These are phyloP conservation scores for Tryphoninae sp. DNA, from an alignment of 2,888 invertebrate genomes.

Conservation along the genomic window DNA sequence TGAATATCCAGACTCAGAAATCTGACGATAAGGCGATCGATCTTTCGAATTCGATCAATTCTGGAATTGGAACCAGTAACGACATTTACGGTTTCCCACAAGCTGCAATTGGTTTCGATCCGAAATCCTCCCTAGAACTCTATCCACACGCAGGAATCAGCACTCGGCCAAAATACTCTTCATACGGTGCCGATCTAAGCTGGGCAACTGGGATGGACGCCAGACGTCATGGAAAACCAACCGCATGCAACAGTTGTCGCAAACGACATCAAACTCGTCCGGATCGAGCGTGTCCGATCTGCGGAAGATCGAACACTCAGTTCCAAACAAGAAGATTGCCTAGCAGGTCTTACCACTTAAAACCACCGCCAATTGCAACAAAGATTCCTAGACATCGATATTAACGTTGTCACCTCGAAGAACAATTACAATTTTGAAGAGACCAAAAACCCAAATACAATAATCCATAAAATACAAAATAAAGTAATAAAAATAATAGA, in stretches of 20 bases:
- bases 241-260: constrained; percentile 16
- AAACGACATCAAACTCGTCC: neutral
- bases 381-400: neutral
- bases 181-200: neutral
- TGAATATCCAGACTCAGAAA: constrained; percentile 15
- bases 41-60: constrained; percentile 16
- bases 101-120: neutral
- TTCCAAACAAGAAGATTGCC: neutral
- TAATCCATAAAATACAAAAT: neutral
- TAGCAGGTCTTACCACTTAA: constrained; percentile 7
- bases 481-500: neutral
- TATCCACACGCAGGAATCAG: constrained; percentile 1
- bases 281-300: constrained; percentile 7
- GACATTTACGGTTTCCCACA: constrained; percentile 1
- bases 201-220: no score
- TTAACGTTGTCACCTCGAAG: neutral
- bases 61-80: neutral
- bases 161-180: neutral
- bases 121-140: constrained; percentile 2
- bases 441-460: neutral
- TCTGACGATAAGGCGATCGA: neutral
- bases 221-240: neutral
- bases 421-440: neutral
- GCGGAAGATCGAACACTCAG: neutral
- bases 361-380: neutral